Evolutionary conservation across 2,888 invertebrate species (phyloP).

Genomic region (Chloromyia formosa): DNA sequence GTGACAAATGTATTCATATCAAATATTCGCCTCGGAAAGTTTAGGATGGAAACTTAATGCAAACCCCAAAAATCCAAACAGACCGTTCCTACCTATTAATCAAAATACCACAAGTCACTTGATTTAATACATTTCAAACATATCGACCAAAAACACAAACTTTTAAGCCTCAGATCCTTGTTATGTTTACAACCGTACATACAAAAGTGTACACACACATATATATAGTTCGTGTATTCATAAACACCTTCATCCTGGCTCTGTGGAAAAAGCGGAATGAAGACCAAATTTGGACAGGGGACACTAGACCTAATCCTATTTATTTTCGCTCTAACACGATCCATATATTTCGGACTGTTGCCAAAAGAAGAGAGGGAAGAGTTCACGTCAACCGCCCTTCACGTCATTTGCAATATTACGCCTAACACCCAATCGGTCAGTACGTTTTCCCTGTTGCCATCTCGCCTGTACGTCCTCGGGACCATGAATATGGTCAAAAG

Average conservation of each 20-base stretch:
- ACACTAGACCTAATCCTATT: constrained; percentile 32
- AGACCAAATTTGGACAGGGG: constrained; percentile 3
- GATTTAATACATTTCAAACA: constrained; percentile 39
- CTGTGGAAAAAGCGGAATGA: not conserved
- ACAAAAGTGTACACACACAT: not conserved
- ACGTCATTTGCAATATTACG: too few species aligned
- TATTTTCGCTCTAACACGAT: constrained; percentile 38
- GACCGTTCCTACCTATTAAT: constrained; percentile 31
- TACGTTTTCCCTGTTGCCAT: not conserved
- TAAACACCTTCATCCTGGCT: not conserved
- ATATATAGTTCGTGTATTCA: not conserved
- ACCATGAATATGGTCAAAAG: not conserved
- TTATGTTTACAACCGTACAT: not conserved
- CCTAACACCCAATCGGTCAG: too few species aligned
- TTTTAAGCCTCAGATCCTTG: constrained; percentile 31
- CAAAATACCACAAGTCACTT: constrained; percentile 40
- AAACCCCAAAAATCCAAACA: constrained; percentile 21
- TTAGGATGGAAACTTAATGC: constrained; percentile 2
- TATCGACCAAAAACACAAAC: constrained; percentile 39
- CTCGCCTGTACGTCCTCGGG: not conserved
- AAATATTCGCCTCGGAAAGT: not conserved
- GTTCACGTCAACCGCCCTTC: too few species aligned
- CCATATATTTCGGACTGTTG: constrained; percentile 25
- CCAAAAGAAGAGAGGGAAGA: not conserved
- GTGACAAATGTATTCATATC: constrained; percentile 14